Conservation (phyloP, 2,888 invertebrate genomes). For the Dicyrtomina minuta region DNA sequence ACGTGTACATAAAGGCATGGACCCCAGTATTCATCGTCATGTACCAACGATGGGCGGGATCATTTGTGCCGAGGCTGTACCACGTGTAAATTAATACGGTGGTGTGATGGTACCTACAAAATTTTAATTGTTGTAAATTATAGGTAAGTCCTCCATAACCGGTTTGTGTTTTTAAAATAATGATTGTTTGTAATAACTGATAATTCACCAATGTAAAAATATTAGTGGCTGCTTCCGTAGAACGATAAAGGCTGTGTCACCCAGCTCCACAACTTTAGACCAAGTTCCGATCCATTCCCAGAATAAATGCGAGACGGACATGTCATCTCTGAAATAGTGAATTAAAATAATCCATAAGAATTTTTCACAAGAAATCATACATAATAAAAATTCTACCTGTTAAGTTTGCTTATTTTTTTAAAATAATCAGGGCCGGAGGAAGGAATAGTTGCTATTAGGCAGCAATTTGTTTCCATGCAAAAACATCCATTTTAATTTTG, state of each 20-base stretch:
- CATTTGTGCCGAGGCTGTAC: constrained; percentile 34
- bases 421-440: too few relatives aligned
- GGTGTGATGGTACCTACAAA: constrained; percentile 37
- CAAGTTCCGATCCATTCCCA: constrained; percentile 97
- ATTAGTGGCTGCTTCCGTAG: constrained; percentile 89
- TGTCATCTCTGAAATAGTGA: constrained; percentile 27
- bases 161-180: too few relatives aligned
- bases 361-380: not conserved
- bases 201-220: constrained; percentile 69
- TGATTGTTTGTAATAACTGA: too few relatives aligned
- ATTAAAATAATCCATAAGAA: too few relatives aligned
- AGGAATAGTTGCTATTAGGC: too few relatives aligned
- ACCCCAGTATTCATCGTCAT: constrained; percentile 38
- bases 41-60: constrained; percentile 40
- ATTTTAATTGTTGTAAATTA: not conserved
- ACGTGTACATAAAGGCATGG: constrained; percentile 36
- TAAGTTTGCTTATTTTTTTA: too few relatives aligned
- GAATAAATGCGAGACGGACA: constrained; percentile 60
- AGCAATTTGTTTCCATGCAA: too few relatives aligned
- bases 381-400: too few relatives aligned
- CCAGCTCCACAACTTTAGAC: too few relatives aligned
- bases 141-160: not conserved
- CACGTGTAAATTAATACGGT: constrained; percentile 35
- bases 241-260: constrained; percentile 91
- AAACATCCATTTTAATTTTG: too few relatives aligned